Evolutionary conservation across 1,140 invertebrate species (phyloP).

Genomic region (Limonius californicus): DNA sequence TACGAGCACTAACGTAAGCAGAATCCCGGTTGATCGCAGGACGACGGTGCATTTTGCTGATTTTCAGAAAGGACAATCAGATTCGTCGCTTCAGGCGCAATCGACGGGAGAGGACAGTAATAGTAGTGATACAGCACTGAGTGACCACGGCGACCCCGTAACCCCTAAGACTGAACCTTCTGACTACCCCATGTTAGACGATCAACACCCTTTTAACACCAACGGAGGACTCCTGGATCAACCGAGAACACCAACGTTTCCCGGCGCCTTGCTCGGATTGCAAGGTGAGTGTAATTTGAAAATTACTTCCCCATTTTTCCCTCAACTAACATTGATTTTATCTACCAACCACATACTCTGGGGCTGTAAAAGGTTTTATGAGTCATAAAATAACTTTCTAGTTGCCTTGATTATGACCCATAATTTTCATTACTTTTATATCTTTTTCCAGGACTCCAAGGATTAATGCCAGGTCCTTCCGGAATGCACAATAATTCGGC

Average conservation of each 20-base stretch:
- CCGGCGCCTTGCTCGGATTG: slow-evolving; percentile 65
- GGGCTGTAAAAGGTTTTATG: slow-evolving; percentile 9
- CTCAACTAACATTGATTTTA: slow-evolving; percentile 3
- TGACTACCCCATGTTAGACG: slow-evolving; percentile 60
- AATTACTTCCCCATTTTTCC: neutral
- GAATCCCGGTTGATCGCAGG: neutral
- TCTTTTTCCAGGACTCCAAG: slow-evolving; percentile 51
- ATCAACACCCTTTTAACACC: slow-evolving; percentile 60
- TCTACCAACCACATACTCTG: neutral
- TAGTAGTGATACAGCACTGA: slow-evolving; percentile 64
- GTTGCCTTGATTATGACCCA: slow-evolving; percentile 13
- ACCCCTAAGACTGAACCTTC: slow-evolving; percentile 59
- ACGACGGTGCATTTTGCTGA: neutral
- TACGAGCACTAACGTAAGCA: slow-evolving; percentile 42
- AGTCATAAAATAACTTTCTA: slow-evolving; percentile 12
- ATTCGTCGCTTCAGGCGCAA: slow-evolving; percentile 58
- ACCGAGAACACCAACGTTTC: slow-evolving; percentile 61
- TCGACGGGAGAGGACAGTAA: slow-evolving; percentile 77
- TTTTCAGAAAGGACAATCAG: slow-evolving; percentile 47
- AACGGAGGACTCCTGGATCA: slow-evolving; percentile 66
- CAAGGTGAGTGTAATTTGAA: slow-evolving; percentile 55
- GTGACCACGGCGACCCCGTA: slow-evolving; percentile 54
- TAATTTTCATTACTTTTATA: slow-evolving; percentile 21
- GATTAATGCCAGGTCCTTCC: slow-evolving; percentile 76
- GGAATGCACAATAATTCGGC: slow-evolving; percentile 64